phyloP scores from a whole-genome alignment of 2,888 invertebrate genomes.

The Halocaridina rubra region DNA sequence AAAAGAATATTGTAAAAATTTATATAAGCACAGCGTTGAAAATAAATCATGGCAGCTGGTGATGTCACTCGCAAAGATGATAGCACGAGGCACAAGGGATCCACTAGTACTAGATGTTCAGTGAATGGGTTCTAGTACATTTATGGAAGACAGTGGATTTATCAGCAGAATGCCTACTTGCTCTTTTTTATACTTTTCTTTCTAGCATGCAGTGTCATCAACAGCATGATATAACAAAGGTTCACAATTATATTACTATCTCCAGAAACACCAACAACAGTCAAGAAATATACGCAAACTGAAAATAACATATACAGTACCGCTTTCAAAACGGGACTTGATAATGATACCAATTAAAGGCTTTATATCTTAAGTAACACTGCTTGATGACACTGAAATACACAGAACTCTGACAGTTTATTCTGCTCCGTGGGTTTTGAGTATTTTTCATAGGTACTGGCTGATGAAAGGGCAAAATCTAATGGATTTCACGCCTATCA shows the following conservation, averaged over 20 bases:
- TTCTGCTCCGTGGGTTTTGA: slow-evolving; percentile 2
- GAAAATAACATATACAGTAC: no score
- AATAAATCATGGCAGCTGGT: slow-evolving; percentile 17
- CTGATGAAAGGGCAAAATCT: slow-evolving; percentile 37
- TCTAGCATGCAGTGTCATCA: slow-evolving; percentile 2
- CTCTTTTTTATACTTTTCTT: no score
- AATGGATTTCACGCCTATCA: slow-evolving; percentile 45
- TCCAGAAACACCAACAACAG: no score
- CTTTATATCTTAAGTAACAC: no score
- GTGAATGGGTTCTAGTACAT: slow-evolving; percentile 43
- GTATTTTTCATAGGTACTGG: slow-evolving; percentile 54
- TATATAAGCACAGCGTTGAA: background rate
- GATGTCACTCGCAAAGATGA: slow-evolving; percentile 37
- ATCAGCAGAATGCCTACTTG: slow-evolving; percentile 47
- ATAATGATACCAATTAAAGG: no score
- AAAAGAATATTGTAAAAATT: background rate
- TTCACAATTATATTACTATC: no score
- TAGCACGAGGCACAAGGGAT: slow-evolving; percentile 56
- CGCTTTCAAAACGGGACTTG: no score
- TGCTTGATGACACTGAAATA: slow-evolving; percentile 44
- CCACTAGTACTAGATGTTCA: slow-evolving; percentile 47
- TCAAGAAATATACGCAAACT: no score
- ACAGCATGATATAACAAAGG: background rate
- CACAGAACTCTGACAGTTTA: slow-evolving; percentile 15
- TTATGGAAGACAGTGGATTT: slow-evolving; percentile 61